phyloP scores from a whole-genome alignment of 2,888 invertebrate species.

The Tetropium fuscum region DNA sequence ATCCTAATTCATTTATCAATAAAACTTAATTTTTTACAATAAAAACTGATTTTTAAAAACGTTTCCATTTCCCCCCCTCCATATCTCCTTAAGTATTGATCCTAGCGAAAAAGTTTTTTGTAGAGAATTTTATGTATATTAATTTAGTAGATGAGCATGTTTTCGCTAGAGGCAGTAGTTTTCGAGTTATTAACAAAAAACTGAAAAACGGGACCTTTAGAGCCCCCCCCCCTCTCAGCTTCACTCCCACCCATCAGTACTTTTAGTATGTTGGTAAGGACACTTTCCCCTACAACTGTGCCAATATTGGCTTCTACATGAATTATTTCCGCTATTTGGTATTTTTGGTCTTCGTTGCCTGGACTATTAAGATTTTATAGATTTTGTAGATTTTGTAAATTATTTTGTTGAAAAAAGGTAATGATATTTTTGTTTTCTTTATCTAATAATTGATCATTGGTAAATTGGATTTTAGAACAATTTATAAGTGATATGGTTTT shows the following conservation, averaged over 20 bases:
- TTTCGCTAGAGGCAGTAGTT: no score
- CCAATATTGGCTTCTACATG: background rate
- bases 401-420: no score
- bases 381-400: no score
- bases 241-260: background rate
- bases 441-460: no score
- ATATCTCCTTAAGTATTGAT: background rate
- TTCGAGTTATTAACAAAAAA: no score
- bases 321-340: background rate
- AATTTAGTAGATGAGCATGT: background rate
- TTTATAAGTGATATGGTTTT: no score
- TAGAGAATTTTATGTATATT: background rate
- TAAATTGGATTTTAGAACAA: no score
- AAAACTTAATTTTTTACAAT: background rate
- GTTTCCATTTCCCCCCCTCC: no score
- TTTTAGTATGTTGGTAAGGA: slow-evolving; percentile 1
- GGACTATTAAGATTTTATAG: no score
- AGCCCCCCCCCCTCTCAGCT: background rate
- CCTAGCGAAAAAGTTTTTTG: background rate
- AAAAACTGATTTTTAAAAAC: no score
- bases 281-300: slow-evolving; percentile 1
- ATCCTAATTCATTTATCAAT: background rate
- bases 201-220: background rate
- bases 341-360: background rate
- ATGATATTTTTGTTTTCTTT: no score